A percentile compares a stretch with the other conserved stretches of the same genome.
Conservation (phyloP, 2,797 vertebrate genomes). For the Pseudocheirus occidentalis region DNA sequence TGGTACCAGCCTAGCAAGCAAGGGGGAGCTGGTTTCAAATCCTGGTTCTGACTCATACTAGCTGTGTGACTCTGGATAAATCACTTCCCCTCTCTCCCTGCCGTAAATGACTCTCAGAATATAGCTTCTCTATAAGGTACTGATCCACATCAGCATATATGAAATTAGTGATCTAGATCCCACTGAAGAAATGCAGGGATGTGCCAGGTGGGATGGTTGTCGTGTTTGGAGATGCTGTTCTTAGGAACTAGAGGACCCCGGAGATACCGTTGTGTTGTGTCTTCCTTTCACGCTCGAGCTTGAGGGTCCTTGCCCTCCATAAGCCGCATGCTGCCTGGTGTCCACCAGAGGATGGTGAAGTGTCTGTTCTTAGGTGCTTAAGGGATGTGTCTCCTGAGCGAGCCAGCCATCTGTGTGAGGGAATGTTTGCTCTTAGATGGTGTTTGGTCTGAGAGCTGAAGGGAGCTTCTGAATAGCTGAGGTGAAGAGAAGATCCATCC, state of each 20-base stretch:
- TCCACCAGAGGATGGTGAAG: constrained; percentile 26
- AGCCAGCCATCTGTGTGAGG: neutral
- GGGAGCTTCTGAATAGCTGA: constrained; percentile 44
- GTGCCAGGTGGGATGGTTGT: no score
- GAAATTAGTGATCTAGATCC: neutral
- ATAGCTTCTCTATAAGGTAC: neutral
- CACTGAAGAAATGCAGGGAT: neutral
- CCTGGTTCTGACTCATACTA: neutral
- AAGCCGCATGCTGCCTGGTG: constrained; percentile 8
- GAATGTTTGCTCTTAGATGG: constrained; percentile 13
- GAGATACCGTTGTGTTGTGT: constrained; percentile 3
- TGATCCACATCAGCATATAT: neutral
- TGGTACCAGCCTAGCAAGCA: neutral
- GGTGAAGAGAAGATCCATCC: neutral
- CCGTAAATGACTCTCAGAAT: neutral
- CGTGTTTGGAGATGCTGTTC: no score
- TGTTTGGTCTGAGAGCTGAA: constrained; percentile 38
- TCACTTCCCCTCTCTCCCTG: neutral
- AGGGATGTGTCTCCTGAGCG: constrained; percentile 1
- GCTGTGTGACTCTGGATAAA: neutral
- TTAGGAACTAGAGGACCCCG: neutral
- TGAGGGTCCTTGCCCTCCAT: neutral
- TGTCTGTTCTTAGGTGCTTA: constrained; percentile 16
- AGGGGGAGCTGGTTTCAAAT: neutral
- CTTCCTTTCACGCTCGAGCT: neutral